A percentile compares a stretch with the other conserved stretches of the same genome.
These are phyloP conservation scores for Plemyria rubiginata DNA, from an alignment of 2,888 invertebrate genomes.

Conservation along the genomic window DNA sequence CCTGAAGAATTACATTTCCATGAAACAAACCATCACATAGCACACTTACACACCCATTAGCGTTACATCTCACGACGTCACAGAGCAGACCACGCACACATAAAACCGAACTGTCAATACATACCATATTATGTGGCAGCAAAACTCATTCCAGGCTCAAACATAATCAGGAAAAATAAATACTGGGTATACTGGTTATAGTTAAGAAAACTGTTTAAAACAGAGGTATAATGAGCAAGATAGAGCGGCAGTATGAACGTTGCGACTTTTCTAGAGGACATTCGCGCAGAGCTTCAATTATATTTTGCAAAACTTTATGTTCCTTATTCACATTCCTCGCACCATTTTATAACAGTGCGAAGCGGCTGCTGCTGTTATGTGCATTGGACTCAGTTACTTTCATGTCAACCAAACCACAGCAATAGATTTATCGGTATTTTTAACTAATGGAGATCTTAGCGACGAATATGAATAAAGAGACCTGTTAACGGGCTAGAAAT, in stretches of 20 bases:
- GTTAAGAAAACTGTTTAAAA: slow-evolving; percentile 1
- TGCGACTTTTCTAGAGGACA: neutral
- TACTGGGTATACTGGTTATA: slow-evolving; percentile 37
- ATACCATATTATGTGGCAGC: slow-evolving; percentile 57
- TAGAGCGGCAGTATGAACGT: neutral
- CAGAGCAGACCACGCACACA: slow-evolving; percentile 13
- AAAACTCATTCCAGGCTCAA: slow-evolving; percentile 66
- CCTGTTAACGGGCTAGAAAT: no score
- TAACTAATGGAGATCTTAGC: no score
- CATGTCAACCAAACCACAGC: no score
- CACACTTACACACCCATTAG: slow-evolving; percentile 1
- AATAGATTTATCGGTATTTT: no score
- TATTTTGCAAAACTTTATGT: neutral
- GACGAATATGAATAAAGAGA: no score
- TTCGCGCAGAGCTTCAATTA: neutral
- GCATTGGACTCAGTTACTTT: no score
- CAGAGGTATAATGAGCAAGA: slow-evolving; percentile 15
- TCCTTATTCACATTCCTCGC: no score
- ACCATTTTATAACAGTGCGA: no score
- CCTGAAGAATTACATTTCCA: neutral
- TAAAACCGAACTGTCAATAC: slow-evolving; percentile 49
- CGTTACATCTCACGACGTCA: slow-evolving; percentile 15
- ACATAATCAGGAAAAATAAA: slow-evolving; percentile 58
- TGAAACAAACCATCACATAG: neutral
- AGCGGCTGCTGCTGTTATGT: no score